These are phyloP conservation scores for Rhodinocichla rosea DNA, from an alignment of 2,113 vertebrate species.

Conservation along the genomic window DNA sequence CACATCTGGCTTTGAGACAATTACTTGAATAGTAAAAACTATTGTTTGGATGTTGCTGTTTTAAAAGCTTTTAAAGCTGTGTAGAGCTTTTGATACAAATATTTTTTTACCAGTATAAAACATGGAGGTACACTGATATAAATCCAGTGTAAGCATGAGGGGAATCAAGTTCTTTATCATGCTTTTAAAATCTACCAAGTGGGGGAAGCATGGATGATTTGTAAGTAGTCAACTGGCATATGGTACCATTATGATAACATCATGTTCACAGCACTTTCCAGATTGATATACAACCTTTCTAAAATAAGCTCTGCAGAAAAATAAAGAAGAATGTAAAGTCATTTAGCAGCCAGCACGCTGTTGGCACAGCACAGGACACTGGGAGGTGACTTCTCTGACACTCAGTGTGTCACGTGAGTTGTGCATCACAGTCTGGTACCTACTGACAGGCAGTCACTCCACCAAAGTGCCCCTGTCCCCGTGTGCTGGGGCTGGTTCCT, in stretches of 20 bases:
- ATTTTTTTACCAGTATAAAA: neutral
- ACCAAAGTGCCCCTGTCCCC: neutral
- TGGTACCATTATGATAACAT: constrained; percentile 69
- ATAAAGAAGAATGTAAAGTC: constrained; percentile 44
- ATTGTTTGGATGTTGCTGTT: neutral
- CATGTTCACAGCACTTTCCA: constrained; percentile 64
- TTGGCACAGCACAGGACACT: constrained; percentile 28
- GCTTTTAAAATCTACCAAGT: constrained; percentile 48
- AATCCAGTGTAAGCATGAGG: neutral
- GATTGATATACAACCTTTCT: constrained; percentile 69
- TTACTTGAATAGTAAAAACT: neutral
- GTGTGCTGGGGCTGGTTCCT: neutral
- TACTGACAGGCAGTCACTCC: neutral
- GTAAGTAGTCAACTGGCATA: constrained; percentile 68
- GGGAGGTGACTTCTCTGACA: constrained; percentile 45
- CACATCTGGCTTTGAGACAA: constrained; percentile 35
- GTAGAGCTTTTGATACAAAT: neutral
- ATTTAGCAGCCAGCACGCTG: constrained; percentile 46
- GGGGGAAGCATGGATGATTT: constrained; percentile 61
- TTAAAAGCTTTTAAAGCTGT: neutral
- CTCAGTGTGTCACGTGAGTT: neutral
- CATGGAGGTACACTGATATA: neutral
- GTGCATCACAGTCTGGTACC: neutral
- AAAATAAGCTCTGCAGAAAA: constrained; percentile 43
- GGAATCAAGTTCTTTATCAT: constrained; percentile 45